A percentile compares a stretch with the other conserved stretches of the same genome.
Conservation (phyloP, 2,797 vertebrate genomes). For the Heliangelus exortis region DNA sequence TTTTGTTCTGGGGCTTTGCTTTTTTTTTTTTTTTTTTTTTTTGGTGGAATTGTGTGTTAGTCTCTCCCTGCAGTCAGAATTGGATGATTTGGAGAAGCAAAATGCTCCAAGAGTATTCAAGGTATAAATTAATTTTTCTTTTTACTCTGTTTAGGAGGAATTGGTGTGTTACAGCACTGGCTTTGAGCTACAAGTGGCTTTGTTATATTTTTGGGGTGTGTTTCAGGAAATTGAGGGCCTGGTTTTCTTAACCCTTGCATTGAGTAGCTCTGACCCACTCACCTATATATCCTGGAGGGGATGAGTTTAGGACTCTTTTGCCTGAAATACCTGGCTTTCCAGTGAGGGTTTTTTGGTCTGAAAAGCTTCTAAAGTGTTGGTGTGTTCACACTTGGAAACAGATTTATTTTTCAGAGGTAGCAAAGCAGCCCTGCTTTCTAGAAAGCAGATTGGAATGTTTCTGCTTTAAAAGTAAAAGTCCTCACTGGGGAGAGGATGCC, state of each 20-base stretch:
- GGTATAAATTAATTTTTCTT: not conserved
- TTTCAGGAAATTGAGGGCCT: not conserved
- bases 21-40: not conserved
- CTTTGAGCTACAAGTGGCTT: not conserved
- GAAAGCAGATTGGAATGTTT: not conserved
- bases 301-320: not conserved
- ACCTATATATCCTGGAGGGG: not conserved
- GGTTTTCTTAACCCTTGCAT: not conserved
- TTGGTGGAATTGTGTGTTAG: not conserved
- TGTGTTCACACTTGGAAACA: fast-evolving
- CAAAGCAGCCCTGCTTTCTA: not conserved
- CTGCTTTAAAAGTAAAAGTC: not conserved
- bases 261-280: not conserved
- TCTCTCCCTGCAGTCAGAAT: not conserved
- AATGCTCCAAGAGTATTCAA: not conserved
- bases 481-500: not conserved
- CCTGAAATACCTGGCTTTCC: fast-evolving
- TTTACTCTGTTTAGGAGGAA: not conserved
- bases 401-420: not conserved
- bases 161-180: not conserved
- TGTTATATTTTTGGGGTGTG: fast-evolving
- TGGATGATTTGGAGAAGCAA: not conserved
- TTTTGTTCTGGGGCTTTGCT: not conserved
- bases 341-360: not conserved
- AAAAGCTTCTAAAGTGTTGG: not conserved